Conservation (phyloP, 1,140 invertebrate species). For the Cepaea nemoralis region DNA sequence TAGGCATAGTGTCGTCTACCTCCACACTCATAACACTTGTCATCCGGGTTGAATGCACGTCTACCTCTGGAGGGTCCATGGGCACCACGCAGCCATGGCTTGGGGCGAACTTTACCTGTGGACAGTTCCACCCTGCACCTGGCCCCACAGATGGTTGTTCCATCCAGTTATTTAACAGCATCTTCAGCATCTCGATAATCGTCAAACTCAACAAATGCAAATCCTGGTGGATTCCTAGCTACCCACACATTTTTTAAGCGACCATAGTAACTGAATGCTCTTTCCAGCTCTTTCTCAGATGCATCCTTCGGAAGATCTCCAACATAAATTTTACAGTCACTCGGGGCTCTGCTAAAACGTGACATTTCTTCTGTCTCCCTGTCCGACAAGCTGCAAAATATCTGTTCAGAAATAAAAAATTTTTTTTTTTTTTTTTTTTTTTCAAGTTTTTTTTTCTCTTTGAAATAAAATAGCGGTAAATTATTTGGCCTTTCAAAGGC, state of each 20-base stretch:
- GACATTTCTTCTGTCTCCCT: no score
- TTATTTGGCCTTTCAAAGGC: no score
- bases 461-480: no score
- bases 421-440: no score
- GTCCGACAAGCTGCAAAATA: no score
- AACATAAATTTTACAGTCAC: constrained; percentile 95
- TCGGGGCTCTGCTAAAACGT: constrained; percentile 46
- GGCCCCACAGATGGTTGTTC: constrained; percentile 79
- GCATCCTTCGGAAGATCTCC: constrained; percentile 82
- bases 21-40: constrained; percentile 90
- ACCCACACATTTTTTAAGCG: constrained; percentile 94
- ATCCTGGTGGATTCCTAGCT: constrained; percentile 84
- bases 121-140: constrained; percentile 92
- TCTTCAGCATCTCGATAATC: constrained; percentile 89
- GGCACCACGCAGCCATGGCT: constrained; percentile 64
- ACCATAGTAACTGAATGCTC: constrained; percentile 95
- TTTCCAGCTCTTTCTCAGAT: constrained; percentile 73
- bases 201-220: constrained; percentile 98
- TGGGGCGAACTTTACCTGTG: constrained; percentile 79
- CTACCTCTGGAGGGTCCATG: constrained; percentile 68
- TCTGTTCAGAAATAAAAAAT: no score
- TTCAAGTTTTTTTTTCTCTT: no score
- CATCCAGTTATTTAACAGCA: constrained; percentile 65
- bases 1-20: constrained; percentile 91
- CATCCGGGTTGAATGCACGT: constrained; percentile 81